Evolutionary conservation across 2,888 invertebrate genomes (phyloP).

Genomic region (Pseudococcus viburni): DNA sequence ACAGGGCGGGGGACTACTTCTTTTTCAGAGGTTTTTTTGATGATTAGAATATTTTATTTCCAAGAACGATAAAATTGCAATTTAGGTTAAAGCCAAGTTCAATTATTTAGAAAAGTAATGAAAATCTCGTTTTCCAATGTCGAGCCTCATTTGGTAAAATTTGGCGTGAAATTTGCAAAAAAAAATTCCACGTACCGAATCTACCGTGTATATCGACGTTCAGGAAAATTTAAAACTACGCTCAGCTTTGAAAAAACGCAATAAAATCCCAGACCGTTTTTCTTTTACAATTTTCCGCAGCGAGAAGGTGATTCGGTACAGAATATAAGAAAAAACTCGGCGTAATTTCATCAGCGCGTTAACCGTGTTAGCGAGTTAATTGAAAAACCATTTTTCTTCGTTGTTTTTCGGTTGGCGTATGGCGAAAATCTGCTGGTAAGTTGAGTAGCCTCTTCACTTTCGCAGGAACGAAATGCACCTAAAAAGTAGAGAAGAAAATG

Average conservation of each 20-base stretch:
- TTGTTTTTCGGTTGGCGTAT: neutral
- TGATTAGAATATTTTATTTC: neutral
- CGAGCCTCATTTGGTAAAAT: neutral
- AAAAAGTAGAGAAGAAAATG: constrained; percentile 41
- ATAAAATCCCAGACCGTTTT: constrained; percentile 2
- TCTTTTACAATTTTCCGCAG: constrained; percentile 2
- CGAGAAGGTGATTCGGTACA: neutral
- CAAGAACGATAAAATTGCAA: neutral
- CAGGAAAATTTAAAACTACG: neutral
- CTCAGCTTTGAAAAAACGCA: neutral
- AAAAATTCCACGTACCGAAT: neutral
- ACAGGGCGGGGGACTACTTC: too few relatives aligned
- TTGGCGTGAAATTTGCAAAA: neutral
- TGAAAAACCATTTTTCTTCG: constrained; percentile 62
- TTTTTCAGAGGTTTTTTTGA: too few relatives aligned
- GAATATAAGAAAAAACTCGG: neutral
- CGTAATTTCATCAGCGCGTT: constrained; percentile 55
- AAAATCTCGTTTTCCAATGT: neutral
- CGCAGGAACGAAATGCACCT: constrained; percentile 18
- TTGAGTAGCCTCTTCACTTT: neutral
- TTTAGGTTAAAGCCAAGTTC: neutral
- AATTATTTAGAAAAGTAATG: neutral
- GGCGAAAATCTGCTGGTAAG: neutral
- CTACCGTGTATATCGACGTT: neutral
- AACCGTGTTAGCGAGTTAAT: constrained; percentile 58